Evolutionary conservation across 2,797 vertebrate genomes (phyloP).

Genomic region (Lophura swinhoii): DNA sequence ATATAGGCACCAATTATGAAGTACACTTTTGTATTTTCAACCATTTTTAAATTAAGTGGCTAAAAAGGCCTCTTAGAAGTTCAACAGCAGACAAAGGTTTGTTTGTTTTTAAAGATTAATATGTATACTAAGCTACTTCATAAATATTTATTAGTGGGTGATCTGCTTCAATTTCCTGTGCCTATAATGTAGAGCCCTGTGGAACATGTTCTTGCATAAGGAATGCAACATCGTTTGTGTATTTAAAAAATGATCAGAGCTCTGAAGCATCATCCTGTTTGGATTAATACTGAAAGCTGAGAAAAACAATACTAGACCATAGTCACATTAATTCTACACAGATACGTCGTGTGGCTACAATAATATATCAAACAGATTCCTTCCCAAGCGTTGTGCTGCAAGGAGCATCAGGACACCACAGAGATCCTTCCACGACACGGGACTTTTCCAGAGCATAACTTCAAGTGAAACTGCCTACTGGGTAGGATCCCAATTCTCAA

Average conservation of each 20-base stretch:
- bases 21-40: conserved; percentile 83
- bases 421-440: conserved; percentile 31
- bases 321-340: conserved; percentile 41
- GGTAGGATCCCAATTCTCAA: conserved; percentile 23
- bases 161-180: conserved; percentile 39
- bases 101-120: conserved; percentile 7
- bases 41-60: conserved; percentile 52
- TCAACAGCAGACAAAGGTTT: conserved; percentile 30
- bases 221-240: conserved; percentile 61
- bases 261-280: conserved; percentile 43
- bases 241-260: conserved; percentile 30
- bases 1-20: conserved; percentile 87
- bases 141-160: conserved; percentile 24
- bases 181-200: conserved; percentile 83
- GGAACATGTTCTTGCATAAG: conserved; percentile 72
- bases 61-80: conserved; percentile 66
- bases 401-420: conserved; percentile 25
- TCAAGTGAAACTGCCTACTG: conserved; percentile 23
- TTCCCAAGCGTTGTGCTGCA: not conserved
- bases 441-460: conserved; percentile 31
- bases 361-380: not conserved
- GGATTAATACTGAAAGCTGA: conserved; percentile 67
- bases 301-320: conserved; percentile 49
- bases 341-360: conserved; percentile 10
- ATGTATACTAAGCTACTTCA: conserved; percentile 52